Percentiles rank a stretch among this genome's conserved stretches.
Conservation (phyloP, 2,797 vertebrate species). For the Silurus lanzhouensis region DNA sequence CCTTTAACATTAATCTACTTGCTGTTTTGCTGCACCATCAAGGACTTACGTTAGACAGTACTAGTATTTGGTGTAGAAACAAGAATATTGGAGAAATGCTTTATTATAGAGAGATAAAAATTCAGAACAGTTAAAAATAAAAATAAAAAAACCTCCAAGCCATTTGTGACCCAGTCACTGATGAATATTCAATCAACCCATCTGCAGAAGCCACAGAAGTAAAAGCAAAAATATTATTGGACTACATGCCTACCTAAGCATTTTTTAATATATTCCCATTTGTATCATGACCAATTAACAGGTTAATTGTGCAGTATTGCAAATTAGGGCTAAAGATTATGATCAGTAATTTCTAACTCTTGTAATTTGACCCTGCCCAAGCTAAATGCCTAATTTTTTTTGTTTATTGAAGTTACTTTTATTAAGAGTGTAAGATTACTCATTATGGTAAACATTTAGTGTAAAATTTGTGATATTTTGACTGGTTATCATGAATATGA, state of each 20-base stretch:
- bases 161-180: background rate
- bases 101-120: background rate
- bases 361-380: background rate
- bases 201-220: too few relatives aligned
- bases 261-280: background rate
- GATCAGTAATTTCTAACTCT: constrained; percentile 60
- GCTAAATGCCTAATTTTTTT: background rate
- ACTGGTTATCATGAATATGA: constrained; percentile 22
- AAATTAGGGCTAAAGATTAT: constrained; percentile 65
- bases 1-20: constrained; percentile 20
- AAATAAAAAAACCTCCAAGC: too few relatives aligned
- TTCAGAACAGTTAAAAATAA: background rate
- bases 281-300: background rate
- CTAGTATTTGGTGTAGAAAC: background rate
- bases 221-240: background rate
- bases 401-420: background rate
- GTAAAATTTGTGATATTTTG: constrained; percentile 17
- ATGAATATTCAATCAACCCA: background rate
- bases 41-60: constrained; percentile 10
- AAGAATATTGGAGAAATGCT: background rate
- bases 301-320: constrained; percentile 54
- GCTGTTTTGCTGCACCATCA: constrained; percentile 28
- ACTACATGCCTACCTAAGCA: background rate
- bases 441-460: constrained; percentile 4
- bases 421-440: constrained; percentile 1